Evolutionary conservation across 2,797 vertebrate species (phyloP), one percentile per base, ranked within the genome.

Genomic region (Ptychadena robeensis): DNA sequence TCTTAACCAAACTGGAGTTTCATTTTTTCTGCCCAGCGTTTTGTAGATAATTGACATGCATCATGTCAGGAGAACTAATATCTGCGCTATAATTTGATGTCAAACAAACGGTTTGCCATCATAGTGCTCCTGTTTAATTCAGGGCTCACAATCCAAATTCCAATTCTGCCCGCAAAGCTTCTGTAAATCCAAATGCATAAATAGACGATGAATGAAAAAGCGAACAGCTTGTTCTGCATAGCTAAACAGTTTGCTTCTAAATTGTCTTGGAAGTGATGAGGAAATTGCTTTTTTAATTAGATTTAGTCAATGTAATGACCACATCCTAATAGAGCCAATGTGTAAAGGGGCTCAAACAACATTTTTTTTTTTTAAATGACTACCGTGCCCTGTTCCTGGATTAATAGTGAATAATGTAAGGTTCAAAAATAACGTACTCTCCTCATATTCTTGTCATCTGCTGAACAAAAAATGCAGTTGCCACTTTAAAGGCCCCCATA

Each of bases 211-310:
- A 12, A 64, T 81, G 70, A 73, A 81, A 81, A 74, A 87, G 81
- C 40, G 85, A 90, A 88, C 86, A 82, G n/a, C 70, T 86, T 77
- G 32, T 86, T 87, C 88, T 89, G 88, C 79, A 93, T 91, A 93
- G 92, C 92, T 91, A 93, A 93, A 91, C 83, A 90, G 88, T 91
- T 92, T 91, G 90, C 88, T 87, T 83, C 85, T 91, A 91, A 93
- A 93, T 89, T 90, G 85, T 86, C 88, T 89, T 89, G 90, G 89
- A 93, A 93, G 92, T 92, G 91, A 93, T 93, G 88, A 83, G 89
- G 87, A 93, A 92, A 92, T 92, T 91, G 89, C 87, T 91, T 92
- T 93, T 93, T 91, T 86, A 93, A 93, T 94, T 91, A 92, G 89
- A 90, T 91, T 91, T 89, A 91, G 91, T 88, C 86, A 89, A 86